A percentile compares a stretch with the other conserved stretches of the same genome.
Conservation (phyloP, 2,888 invertebrate species). For the Papilio elwesi region DNA sequence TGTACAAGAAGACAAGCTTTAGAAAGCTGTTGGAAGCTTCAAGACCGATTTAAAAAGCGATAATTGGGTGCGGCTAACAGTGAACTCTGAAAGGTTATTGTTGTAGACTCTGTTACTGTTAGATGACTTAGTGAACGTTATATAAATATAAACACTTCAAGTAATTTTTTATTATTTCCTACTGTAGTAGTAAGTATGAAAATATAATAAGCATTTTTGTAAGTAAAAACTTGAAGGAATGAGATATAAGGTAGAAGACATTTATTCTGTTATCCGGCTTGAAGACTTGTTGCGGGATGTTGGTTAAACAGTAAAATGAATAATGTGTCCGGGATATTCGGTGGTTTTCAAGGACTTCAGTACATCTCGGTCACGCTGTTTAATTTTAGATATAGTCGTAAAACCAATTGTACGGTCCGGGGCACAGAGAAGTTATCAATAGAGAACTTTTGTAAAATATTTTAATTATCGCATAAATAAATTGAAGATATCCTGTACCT, state of each 20-base stretch:
- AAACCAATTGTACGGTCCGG: slow-evolving; percentile 47
- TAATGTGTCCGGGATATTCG: slow-evolving; percentile 51
- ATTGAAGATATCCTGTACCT: not conserved
- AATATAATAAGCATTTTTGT: not conserved
- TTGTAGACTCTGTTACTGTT: no score
- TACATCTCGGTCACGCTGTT: slow-evolving; percentile 48
- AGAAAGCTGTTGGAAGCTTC: no score
- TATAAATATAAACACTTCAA: no score
- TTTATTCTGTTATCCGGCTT: slow-evolving; percentile 1
- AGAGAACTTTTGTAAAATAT: slow-evolving; percentile 8
- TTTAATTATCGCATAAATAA: not conserved
- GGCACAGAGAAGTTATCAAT: slow-evolving; percentile 26
- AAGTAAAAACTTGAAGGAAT: not conserved
- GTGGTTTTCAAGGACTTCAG: slow-evolving; percentile 55
- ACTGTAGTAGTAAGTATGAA: no score
- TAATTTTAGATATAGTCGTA: slow-evolving; percentile 54
- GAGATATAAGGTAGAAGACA: no score
- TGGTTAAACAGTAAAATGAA: slow-evolving; percentile 43
- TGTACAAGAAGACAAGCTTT: no score
- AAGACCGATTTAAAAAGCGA: no score
- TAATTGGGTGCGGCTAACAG: no score
- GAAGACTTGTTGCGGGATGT: slow-evolving; percentile 36
- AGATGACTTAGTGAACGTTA: no score
- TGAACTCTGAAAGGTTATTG: no score
- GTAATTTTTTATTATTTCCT: no score